Evolutionary conservation across 2,888 invertebrate genomes (phyloP).

Genomic region (Sarcophaga caerulescens): DNA sequence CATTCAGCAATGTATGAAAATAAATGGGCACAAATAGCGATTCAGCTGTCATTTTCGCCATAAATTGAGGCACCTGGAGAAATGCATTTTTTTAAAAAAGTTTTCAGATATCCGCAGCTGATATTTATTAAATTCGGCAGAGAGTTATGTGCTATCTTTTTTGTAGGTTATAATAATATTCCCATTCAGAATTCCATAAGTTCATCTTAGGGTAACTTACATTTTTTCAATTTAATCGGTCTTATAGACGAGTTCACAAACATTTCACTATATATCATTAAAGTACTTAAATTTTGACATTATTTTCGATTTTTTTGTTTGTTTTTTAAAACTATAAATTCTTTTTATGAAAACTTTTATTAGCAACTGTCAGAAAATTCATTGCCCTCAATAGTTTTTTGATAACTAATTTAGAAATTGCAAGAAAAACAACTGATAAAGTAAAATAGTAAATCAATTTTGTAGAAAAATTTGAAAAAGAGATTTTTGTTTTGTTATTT

Average conservation of each 20-base stretch:
- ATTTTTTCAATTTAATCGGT: not conserved
- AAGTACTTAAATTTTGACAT: not conserved
- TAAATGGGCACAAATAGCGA: not conserved
- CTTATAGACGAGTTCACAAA: not conserved
- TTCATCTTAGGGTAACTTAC: too few species aligned
- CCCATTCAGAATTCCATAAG: not conserved
- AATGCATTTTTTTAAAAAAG: not conserved
- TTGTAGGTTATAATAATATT: not conserved
- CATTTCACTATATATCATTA: not conserved
- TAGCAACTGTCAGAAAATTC: not conserved
- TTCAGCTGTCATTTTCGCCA: not conserved
- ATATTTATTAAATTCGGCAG: not conserved
- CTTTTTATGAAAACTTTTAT: slow-evolving; percentile 5
- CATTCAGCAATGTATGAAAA: not conserved
- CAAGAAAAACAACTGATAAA: not conserved
- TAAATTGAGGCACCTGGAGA: not conserved
- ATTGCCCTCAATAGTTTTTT: not conserved
- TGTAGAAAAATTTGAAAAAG: not conserved
- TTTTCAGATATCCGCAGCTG: not conserved
- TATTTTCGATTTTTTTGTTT: not conserved
- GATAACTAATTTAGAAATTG: slow-evolving; percentile 3
- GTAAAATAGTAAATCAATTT: not conserved
- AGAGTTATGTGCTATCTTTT: not conserved
- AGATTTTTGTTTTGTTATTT: not conserved
- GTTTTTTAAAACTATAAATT: not conserved